Evolutionary conservation across 1,140 invertebrate species (phyloP).

Genomic region (Zaprionus gabonicus): DNA sequence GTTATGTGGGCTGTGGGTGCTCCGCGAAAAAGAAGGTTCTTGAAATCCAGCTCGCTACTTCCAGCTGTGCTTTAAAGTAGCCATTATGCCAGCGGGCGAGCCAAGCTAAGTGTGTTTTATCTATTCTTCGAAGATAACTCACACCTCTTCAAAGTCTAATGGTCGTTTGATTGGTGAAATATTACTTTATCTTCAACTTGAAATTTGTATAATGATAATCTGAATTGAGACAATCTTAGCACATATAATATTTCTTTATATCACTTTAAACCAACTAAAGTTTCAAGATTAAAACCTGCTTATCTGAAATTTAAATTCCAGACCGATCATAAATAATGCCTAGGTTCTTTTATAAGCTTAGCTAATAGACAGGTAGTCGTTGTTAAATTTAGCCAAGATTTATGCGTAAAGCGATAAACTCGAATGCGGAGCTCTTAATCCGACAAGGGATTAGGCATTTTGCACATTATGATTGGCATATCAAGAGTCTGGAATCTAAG

Average conservation of each 20-base stretch:
- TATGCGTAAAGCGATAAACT: constrained; percentile 28
- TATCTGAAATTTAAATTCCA: neutral
- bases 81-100: constrained; percentile 31
- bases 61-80: constrained; percentile 43
- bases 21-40: constrained; percentile 22
- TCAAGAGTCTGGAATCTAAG: constrained; percentile 57
- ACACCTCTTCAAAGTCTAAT: neutral
- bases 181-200: neutral
- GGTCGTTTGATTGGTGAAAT: neutral
- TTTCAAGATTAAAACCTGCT: neutral
- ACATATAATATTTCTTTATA: no score
- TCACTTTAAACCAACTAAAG: neutral
- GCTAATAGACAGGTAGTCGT: constrained; percentile 17
- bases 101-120: neutral
- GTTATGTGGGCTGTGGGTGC: constrained; percentile 58
- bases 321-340: neutral
- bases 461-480: constrained; percentile 64
- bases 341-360: constrained; percentile 1
- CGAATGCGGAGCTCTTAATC: constrained; percentile 52
- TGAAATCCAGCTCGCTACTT: neutral
- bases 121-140: constrained; percentile 15
- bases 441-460: constrained; percentile 70
- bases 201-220: neutral
- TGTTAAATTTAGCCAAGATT: constrained; percentile 31
- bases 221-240: neutral